Evolutionary conservation across 2,888 invertebrate species (phyloP).

Genomic region (Linyphia triangularis): DNA sequence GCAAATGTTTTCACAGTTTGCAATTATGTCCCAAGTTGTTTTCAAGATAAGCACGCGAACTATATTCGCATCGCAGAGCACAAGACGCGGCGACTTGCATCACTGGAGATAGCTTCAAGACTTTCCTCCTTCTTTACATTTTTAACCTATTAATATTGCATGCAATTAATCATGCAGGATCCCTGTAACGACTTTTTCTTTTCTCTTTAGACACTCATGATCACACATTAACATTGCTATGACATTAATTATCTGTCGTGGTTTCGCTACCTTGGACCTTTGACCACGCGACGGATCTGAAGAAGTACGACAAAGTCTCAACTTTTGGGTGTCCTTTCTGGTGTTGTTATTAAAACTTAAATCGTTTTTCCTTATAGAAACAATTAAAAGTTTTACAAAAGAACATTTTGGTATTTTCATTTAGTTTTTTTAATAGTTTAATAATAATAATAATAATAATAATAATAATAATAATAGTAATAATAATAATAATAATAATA

Average conservation of each 20-base stretch:
- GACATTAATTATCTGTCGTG: not conserved
- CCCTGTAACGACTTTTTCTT: not conserved
- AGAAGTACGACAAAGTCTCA: no score
- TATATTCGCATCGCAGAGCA: not conserved
- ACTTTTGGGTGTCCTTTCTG: no score
- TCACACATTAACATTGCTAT: not conserved
- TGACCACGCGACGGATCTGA: not conserved
- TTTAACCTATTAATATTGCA: constrained; percentile 2
- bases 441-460: no score
- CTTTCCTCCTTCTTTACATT: constrained; percentile 16
- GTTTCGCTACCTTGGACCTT: no score
- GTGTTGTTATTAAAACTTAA: no score
- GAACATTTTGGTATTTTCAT: no score
- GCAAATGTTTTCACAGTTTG: constrained; percentile 3
- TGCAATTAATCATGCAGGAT: constrained; percentile 32
- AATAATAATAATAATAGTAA: no score
- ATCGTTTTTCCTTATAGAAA: no score
- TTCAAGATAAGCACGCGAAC: not conserved
- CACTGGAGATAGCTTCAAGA: not conserved
- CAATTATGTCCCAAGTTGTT: not conserved
- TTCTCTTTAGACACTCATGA: not conserved
- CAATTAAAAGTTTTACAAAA: no score
- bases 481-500: no score
- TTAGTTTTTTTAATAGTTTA: no score
- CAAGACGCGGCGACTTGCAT: not conserved